Conservation (phyloP, 2,113 vertebrate species). For the Anser cygnoides region DNA sequence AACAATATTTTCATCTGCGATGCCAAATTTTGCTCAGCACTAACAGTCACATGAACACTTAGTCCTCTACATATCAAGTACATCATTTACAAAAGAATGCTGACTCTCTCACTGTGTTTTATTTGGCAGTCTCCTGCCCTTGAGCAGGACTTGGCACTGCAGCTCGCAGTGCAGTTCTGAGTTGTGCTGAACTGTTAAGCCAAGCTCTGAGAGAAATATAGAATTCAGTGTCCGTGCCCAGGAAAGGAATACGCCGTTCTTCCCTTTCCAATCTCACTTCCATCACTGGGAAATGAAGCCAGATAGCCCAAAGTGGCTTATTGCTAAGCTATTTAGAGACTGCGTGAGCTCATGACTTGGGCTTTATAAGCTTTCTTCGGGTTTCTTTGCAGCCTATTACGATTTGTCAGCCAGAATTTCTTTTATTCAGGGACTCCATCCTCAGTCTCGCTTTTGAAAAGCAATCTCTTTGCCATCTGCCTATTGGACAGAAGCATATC, state of each 20-base stretch:
- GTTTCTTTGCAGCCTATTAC: slow-evolving; percentile 33
- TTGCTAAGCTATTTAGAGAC: slow-evolving; percentile 27
- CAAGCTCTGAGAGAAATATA: not conserved
- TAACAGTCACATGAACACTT: not conserved
- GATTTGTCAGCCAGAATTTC: slow-evolving; percentile 8
- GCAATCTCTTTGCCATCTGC: not conserved
- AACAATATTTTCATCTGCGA: not conserved
- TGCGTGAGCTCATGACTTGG: not conserved
- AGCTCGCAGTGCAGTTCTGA: not conserved
- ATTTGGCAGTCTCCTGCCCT: slow-evolving; percentile 33
- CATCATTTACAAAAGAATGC: slow-evolving; percentile 30
- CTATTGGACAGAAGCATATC: not conserved
- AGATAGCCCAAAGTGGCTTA: slow-evolving; percentile 25
- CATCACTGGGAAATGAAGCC: slow-evolving; percentile 36
- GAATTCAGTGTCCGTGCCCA: not conserved
- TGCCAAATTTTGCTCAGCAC: slow-evolving; percentile 31
- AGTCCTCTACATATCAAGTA: not conserved
- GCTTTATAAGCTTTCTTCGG: slow-evolving; percentile 3
- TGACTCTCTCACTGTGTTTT: slow-evolving; percentile 39
- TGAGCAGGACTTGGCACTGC: slow-evolving; percentile 45
- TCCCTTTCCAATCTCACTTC: not conserved
- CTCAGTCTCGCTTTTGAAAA: not conserved
- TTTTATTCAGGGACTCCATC: not conserved
- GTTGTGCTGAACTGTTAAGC: not conserved
- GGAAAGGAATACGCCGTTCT: not conserved